Percentiles rank a stretch among this genome's conserved stretches.
These are phyloP conservation scores for Myotis findleyi DNA, from an alignment of 2,797 vertebrate species.

Conservation along the genomic window DNA sequence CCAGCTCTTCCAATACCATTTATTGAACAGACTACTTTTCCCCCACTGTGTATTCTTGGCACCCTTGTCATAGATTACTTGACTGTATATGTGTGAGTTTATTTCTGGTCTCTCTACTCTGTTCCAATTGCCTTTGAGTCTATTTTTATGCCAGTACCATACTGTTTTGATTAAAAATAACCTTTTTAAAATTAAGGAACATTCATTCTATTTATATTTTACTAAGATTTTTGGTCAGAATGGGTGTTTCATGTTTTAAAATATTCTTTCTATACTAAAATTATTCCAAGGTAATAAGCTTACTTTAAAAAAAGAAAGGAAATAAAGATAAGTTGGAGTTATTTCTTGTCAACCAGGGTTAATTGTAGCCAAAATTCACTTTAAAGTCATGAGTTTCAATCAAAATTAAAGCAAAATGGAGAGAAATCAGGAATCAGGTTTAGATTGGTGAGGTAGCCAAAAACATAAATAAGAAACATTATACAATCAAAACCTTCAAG, in stretches of 20 bases:
- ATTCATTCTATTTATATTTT: neutral
- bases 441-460: neutral
- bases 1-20: neutral
- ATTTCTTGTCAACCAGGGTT: neutral
- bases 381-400: neutral
- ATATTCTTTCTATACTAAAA: neutral
- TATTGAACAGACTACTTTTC: neutral
- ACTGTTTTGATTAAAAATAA: neutral
- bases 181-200: neutral
- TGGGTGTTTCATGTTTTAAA: neutral
- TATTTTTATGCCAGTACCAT: neutral
- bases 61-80: neutral
- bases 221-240: neutral
- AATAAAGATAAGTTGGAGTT: neutral
- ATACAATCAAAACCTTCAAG: neutral
- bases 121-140: neutral
- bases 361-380: constrained; percentile 20
- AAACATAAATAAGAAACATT: constrained; percentile 5
- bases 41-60: neutral
- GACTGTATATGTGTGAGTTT: neutral
- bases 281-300: neutral
- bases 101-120: neutral
- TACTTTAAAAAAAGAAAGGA: neutral
- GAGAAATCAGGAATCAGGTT: neutral
- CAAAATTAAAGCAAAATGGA: constrained; percentile 3